A percentile compares a stretch with the other conserved stretches of the same genome.
These are phyloP conservation scores for Alexandromys oeconomus DNA, from an alignment of 2,797 vertebrate genomes.

Conservation along the genomic window DNA sequence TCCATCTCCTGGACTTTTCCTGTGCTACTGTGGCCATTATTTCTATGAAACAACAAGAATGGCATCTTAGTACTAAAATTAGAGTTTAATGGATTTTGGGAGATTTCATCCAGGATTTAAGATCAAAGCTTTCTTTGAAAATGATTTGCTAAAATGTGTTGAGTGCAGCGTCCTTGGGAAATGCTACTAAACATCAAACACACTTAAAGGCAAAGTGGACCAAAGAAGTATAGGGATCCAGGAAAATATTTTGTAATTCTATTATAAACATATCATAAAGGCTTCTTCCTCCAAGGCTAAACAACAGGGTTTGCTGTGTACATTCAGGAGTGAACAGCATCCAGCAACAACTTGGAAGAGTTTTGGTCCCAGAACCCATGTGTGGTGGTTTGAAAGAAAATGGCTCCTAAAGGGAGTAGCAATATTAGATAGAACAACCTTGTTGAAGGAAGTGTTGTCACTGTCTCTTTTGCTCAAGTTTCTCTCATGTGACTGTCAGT, in stretches of 20 bases:
- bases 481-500: neutral
- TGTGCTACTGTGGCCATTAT: conserved; percentile 32
- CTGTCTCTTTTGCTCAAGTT: neutral
- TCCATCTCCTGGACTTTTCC: conserved; percentile 47
- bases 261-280: conserved; percentile 73
- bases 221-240: conserved; percentile 69
- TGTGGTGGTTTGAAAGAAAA: neutral
- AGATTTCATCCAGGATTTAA: conserved; percentile 69
- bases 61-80: conserved; percentile 59
- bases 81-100: conserved; percentile 59
- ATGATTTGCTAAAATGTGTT: conserved; percentile 67
- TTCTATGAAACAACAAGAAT: conserved; percentile 59
- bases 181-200: conserved; percentile 68
- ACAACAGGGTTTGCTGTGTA: conserved; percentile 49
- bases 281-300: conserved; percentile 79
- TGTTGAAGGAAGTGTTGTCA: neutral
- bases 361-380: conserved; percentile 48
- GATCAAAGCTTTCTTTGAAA: conserved; percentile 71
- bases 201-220: conserved; percentile 73
- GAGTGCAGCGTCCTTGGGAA: conserved; percentile 68
- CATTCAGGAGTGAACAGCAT: conserved; percentile 35
- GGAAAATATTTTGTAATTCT: conserved; percentile 82
- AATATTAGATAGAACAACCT: neutral
- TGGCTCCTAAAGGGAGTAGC: neutral
- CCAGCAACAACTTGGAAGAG: conserved; percentile 70